Evolutionary conservation across 2,888 invertebrate genomes (phyloP), one percentile per base, ranked within the genome.

Genomic region (Autographa pulchrina): DNA sequence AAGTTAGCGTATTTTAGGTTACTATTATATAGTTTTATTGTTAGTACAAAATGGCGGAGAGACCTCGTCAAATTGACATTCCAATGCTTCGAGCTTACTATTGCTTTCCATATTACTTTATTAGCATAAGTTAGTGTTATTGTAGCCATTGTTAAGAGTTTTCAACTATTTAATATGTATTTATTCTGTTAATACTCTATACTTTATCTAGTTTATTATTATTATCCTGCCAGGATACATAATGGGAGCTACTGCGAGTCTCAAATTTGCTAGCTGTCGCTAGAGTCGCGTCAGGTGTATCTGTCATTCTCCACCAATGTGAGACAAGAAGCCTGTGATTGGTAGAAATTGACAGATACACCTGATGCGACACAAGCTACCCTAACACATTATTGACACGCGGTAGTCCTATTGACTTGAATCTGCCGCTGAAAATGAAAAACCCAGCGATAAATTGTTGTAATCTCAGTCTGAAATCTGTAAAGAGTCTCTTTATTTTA

Each of bases 21-120:
- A 67, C 6, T 64, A 20, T 56, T 58, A 59, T 13, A 65, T 67
- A 67, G 58, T 31, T 59, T 59, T 32, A 59, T 56, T 75, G 60
- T 56, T 13, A 25, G 18, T 62, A 64, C n/a, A 70, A 62, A 70
- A 67, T 67, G 65, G 62, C 62, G 62, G 62, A 43, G 6, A 13
- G n/a, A 48, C 52, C 48, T n/a, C 20, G 56, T 65, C 41, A 58
- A 5, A 62, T 38, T 67, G 52, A 68, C 77, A 78, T 78, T 78
- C 77, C 77, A 72, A 18, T 68, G 32, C 65, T 65, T 73, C 41
- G 56, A 76, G 58, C 54, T 48, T 63, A 41, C 43, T 59, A 16
- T 32, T 16, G 9, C 32, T 11, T 54, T 56, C 25, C 54, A 20
- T 54, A 20, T 13, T 16, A 16, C 6, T 20, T 25, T 18, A 13